Evolutionary conservation across 2,888 invertebrate genomes (phyloP).

Genomic region (Drosophila acutilabella): DNA sequence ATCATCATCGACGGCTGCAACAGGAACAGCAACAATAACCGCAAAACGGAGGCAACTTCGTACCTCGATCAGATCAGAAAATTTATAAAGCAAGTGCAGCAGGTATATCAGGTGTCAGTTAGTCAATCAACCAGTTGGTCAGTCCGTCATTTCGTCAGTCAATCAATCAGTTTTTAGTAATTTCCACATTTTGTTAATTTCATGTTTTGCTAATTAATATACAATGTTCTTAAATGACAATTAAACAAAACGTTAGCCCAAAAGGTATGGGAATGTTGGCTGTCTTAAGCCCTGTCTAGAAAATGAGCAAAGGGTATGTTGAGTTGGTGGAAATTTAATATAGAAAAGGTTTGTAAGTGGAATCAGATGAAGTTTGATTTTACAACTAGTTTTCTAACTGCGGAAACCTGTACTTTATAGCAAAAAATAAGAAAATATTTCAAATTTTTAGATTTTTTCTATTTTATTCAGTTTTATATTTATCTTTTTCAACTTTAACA

Average conservation of each 20-base stretch:
- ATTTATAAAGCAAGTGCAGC: constrained; percentile 27
- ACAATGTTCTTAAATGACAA: constrained; percentile 67
- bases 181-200: constrained; percentile 64
- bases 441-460: neutral
- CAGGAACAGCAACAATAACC: constrained; percentile 29
- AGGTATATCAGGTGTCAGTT: constrained; percentile 68
- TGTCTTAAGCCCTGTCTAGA: neutral
- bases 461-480: no score
- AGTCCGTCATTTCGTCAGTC: constrained; percentile 13
- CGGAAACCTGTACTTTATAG: no score
- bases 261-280: constrained; percentile 33
- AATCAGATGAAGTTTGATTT: neutral
- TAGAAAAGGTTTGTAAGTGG: neutral
- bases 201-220: constrained; percentile 81
- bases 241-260: constrained; percentile 59
- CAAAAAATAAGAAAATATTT: neutral
- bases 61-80: constrained; percentile 60
- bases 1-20: constrained; percentile 62
- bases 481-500: neutral
- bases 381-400: no score
- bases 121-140: constrained; percentile 25
- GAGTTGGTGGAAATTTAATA: neutral
- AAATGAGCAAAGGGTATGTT: neutral
- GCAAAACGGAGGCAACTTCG: constrained; percentile 25
- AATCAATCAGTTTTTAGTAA: constrained; percentile 18